These are phyloP conservation scores for Hydriomena furcata DNA, from an alignment of 2,888 invertebrate species.

Conservation along the genomic window DNA sequence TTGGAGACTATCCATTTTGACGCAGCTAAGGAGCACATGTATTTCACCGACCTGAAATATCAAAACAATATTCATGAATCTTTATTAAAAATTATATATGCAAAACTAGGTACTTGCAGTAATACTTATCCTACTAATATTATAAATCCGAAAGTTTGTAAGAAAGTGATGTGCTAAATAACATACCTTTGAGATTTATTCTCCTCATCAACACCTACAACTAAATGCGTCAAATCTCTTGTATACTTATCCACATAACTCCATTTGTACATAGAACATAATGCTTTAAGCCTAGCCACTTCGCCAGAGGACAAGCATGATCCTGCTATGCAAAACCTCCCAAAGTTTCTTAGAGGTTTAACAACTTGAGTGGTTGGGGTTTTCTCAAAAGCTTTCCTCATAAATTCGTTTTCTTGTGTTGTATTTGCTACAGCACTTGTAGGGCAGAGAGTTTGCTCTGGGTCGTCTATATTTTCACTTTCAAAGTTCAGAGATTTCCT, in stretches of 20 bases:
- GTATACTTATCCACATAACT: conserved; percentile 61
- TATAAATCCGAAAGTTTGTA: no score
- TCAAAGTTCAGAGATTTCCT: conserved; percentile 69
- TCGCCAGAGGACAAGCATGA: conserved; percentile 59
- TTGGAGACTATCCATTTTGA: conserved; percentile 83
- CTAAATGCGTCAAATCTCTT: conserved; percentile 68
- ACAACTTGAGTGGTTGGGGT: conserved; percentile 45
- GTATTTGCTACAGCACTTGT: conserved; percentile 56
- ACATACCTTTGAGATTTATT: conserved; percentile 68
- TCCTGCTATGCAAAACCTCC: conserved; percentile 57
- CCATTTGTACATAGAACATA: conserved; percentile 58
- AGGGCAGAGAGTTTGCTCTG: conserved; percentile 61
- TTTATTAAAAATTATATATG: no score
- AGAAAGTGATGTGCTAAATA: neutral
- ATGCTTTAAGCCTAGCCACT: conserved; percentile 48
- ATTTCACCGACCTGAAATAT: conserved; percentile 76
- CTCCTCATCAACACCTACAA: conserved; percentile 71
- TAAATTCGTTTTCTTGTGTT: conserved; percentile 69
- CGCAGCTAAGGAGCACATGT: conserved; percentile 80
- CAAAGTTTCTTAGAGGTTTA: conserved; percentile 31
- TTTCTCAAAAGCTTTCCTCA: conserved; percentile 66
- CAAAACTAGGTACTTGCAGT: no score
- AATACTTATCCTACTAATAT: no score
- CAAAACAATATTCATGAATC: neutral
- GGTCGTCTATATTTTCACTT: conserved; percentile 44